Base-by-base conservation (phyloP, 1,140 invertebrate species). In the Drosophila ambigua region DNA sequence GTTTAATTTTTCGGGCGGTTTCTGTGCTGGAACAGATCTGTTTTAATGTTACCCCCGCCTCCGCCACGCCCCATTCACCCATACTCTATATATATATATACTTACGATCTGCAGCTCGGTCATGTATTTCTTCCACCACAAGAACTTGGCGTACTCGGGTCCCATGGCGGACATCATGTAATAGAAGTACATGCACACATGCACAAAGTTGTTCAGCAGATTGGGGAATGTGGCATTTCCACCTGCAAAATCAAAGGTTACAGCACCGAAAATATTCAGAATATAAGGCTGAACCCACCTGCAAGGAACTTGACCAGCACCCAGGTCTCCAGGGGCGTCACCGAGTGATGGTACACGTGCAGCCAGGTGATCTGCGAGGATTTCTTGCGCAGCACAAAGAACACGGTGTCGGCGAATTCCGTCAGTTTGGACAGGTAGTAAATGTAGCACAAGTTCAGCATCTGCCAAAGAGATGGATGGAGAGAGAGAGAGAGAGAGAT, bases 381-480 rank as follows among this genome's bases (percentile, higher is more conserved):
- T 92, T 99, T 99, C 92, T 98, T 98, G 48, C 97, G 94, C 72
- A 98, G 92, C 23, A 98, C 95, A 93, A 98, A 98, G 94, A 98
- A 98, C 80, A 98, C 92, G 64, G 98, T 99, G 93, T 99, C 98
- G 20, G 97, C 95, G 92, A 99, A 98, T 93, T 99, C 98, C 13
- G 98, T 96, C 77, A 98, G 94, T 92, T 99, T 99, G 49, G 98
- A 99, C 92, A 99, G 96, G 93, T 98, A 99, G 92, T 99, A 99
- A 94, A 97, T 97, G 96, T 97, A 99, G 89, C 98, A 97, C 13
- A 98, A 94, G 79, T 96, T 96, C 0, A 97, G 95, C 97, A 99
- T 98, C 96, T 98, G 93, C 45, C 4, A 23, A n/a, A 23, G 2
- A 7, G 28, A 41, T 16, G 20, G 9, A 35, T 9, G 50, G n/a